phyloP scores from a whole-genome alignment of 2,888 invertebrate species.

The Pristionchus mayeri region DNA sequence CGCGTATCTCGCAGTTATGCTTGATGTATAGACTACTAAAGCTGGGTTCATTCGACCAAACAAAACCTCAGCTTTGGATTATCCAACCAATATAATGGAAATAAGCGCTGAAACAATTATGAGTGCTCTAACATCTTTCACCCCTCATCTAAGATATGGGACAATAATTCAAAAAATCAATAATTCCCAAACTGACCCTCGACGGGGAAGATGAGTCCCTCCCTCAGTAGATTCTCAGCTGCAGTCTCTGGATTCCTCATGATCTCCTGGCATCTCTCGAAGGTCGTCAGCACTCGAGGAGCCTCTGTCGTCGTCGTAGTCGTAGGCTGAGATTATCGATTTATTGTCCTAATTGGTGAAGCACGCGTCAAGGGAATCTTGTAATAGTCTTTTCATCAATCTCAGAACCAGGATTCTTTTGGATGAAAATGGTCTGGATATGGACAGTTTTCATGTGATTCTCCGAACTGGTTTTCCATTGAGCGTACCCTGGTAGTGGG shows the following conservation, averaged over 20 bases:
- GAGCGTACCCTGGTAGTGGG: slow-evolving; percentile 12
- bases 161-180: no score
- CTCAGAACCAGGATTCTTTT: no score
- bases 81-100: no score
- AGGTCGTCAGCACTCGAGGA: slow-evolving; percentile 3
- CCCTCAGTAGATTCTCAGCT: slow-evolving; percentile 71
- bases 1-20: no score
- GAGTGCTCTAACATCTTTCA: no score
- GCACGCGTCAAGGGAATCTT: not conserved
- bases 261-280: slow-evolving; percentile 57
- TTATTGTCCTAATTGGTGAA: not conserved
- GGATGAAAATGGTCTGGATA: not conserved
- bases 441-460: no score
- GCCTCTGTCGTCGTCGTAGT: slow-evolving; percentile 44
- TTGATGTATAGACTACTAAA: no score
- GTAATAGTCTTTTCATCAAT: not conserved
- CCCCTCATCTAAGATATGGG: no score
- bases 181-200: slow-evolving; percentile 70
- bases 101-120: no score
- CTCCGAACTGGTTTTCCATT: no score
- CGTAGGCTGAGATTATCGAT: not conserved
- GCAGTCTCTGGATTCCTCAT: slow-evolving; percentile 68
- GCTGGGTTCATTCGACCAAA: no score
- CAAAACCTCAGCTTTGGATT: no score
- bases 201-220: slow-evolving; percentile 63